Evolutionary conservation across 1,140 invertebrate species (phyloP), one percentile per base, ranked within the genome.

Genomic region (Potamilus streckersoni): DNA sequence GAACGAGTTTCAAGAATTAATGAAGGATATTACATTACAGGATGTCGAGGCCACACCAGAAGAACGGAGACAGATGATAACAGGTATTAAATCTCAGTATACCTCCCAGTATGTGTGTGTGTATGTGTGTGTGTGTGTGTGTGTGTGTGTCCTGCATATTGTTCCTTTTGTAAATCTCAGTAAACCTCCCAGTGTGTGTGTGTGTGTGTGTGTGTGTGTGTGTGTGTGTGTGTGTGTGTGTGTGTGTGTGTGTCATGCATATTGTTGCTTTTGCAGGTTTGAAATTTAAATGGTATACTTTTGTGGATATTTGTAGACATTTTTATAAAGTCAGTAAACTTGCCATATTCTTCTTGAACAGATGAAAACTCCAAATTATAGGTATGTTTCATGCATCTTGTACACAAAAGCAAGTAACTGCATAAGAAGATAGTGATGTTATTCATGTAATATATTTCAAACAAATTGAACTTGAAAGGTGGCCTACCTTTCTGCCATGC

Each of bases 11-110:
- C 73, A 85, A 68, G 83, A 84, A n/a, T 74, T 89, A 8, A 88
- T 89, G 58, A 86, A 84, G 23, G 83, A 85, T 49, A 78, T 89
- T 1, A 89, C 88, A 6, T 81, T 87, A 31, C 84, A 86, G 71
- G 85, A 85, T 67, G 77, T 82, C 0, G 86, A 88, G 70, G 83
- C 86, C 3, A 85, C 85, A 14, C 80, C 85, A 13, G 88, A 89
- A 61, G 85, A 88, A 69, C 73, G 85, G 56, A 71, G 88, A 20
- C 87, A 88, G 65, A 81, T 87, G 84, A 89, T 89, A n/a, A 83
- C 86, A 83, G 88, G 88, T 89, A 81, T 67, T 64, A 13, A 63
- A 14, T 27, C 19, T 27, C n/a, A 56, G 20, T 62, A 62, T 71
- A 17, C 57, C 12, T 71, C 20, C n/a, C 15, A 16, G 20, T 69